Evolutionary conservation across 2,797 vertebrate species (phyloP), one percentile per base, ranked within the genome.

Genomic region (Cyprinodon diabolis): DNA sequence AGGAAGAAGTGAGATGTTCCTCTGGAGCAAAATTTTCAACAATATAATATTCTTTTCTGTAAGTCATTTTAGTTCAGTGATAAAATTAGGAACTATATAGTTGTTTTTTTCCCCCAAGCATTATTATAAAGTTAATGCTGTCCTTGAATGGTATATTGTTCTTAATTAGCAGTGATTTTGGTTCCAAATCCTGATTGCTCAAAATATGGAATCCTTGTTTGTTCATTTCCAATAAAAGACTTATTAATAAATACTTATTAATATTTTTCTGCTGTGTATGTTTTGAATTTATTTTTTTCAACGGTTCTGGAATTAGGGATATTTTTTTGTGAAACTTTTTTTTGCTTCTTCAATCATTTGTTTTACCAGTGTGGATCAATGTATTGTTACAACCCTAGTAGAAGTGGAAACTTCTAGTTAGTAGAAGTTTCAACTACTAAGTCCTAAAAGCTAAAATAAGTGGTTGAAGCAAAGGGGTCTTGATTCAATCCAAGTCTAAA

Each of bases 1-100:
- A 95, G 98, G 75, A 99, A 99, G 95, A 99, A 99, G 85, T 99
- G 91, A 96, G 80, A 72, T 25, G 23, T 25, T 48, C 71, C 54
- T 6, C 48, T 45, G 75, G 55, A 74, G 63, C 51, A 8, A 60
- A 48, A 72, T n/a, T 2, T 56, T 30, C 3, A 43, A 48, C 70
- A 60, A 68, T 78, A 72, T 68, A 17, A 76, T 54, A 48, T 14
- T 72, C 5, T 15, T 8, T 72, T 13, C 3, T 68, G 40, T 72
- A 45, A 68, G 58, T 57, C 40, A 49, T 78, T 86, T 80, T 82
- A 72, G 56, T 85, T 80, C 21, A 15, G 49, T 30, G 6, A 55
- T 13, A 15, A 23, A 62, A 77, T 74, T 68, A 37, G 67, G 10
- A 79, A 83, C 69, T 35, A 40, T 60, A 52, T 45, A 74, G 5